These are phyloP conservation scores for Neolamprologus sp. DNA, from an alignment of 2,113 vertebrate species.

Conservation along the genomic window DNA sequence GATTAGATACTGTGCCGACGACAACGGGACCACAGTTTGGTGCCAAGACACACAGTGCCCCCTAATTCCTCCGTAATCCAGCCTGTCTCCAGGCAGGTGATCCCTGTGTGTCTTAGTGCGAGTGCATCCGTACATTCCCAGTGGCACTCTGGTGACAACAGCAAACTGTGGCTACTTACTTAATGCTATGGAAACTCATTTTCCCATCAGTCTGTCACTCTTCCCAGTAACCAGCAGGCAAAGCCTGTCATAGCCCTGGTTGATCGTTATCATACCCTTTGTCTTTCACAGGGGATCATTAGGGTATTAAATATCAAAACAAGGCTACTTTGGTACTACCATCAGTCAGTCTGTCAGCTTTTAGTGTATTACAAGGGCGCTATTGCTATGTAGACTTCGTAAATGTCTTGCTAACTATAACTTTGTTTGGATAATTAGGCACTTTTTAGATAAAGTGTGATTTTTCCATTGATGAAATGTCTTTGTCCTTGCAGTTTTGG, in stretches of 20 bases:
- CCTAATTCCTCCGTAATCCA: constrained; percentile 65
- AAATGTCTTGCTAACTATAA: background rate
- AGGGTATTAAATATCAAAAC: constrained; percentile 48
- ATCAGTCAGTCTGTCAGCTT: constrained; percentile 34
- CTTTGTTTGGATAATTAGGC: background rate
- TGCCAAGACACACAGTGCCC: constrained; percentile 61
- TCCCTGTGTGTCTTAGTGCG: constrained; percentile 20
- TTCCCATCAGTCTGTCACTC: constrained; percentile 48
- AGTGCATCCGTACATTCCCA: background rate
- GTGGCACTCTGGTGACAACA: constrained; percentile 14
- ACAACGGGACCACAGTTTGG: constrained; percentile 38
- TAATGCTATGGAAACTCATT: constrained; percentile 34
- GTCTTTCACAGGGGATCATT: constrained; percentile 20
- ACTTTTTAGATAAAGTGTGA: background rate
- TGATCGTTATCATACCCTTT: constrained; percentile 32
- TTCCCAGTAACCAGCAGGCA: constrained; percentile 23
- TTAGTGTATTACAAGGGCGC: background rate
- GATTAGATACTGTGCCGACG: constrained; percentile 45
- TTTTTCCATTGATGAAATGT: background rate
- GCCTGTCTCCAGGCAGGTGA: constrained; percentile 69
- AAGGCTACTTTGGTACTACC: constrained; percentile 11
- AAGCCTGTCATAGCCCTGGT: constrained; percentile 18
- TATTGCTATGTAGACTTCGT: background rate
- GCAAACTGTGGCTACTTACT: constrained; percentile 18
- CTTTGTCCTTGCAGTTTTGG: background rate